Evolutionary conservation across 2,888 invertebrate genomes (phyloP).

Genomic region (Nephrotoma guestfalica): DNA sequence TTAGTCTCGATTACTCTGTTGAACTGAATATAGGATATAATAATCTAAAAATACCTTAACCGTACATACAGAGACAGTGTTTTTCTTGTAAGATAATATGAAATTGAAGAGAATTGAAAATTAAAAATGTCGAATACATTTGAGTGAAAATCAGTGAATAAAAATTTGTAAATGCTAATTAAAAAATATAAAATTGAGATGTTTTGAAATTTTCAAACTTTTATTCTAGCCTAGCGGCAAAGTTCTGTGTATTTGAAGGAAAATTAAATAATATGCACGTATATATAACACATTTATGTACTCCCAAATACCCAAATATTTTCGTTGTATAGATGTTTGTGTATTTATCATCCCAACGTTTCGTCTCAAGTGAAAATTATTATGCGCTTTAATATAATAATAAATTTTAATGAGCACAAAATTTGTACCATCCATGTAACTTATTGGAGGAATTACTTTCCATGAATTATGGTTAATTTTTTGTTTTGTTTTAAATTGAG

Average conservation of each 20-base stretch:
- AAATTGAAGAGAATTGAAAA: neutral
- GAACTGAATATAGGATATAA: neutral
- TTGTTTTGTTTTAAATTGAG: neutral
- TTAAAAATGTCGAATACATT: neutral
- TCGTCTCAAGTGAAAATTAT: neutral
- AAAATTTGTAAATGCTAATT: neutral
- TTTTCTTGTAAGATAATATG: neutral
- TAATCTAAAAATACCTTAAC: neutral
- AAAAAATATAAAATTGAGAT: neutral
- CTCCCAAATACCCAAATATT: too few relatives aligned
- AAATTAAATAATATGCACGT: neutral
- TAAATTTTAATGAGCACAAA: neutral
- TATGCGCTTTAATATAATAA: neutral
- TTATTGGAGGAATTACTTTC: neutral
- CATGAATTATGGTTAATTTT: neutral
- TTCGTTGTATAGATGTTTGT: neutral
- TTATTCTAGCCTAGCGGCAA: neutral
- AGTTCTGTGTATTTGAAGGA: neutral
- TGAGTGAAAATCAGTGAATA: neutral
- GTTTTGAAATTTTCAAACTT: neutral
- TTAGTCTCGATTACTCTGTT: neutral
- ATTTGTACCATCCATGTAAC: neutral
- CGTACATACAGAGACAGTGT: neutral
- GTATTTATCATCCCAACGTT: neutral
- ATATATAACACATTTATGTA: too few relatives aligned